Conservation (phyloP, 2,113 vertebrate genomes). For the Pardalotus punctatus region DNA sequence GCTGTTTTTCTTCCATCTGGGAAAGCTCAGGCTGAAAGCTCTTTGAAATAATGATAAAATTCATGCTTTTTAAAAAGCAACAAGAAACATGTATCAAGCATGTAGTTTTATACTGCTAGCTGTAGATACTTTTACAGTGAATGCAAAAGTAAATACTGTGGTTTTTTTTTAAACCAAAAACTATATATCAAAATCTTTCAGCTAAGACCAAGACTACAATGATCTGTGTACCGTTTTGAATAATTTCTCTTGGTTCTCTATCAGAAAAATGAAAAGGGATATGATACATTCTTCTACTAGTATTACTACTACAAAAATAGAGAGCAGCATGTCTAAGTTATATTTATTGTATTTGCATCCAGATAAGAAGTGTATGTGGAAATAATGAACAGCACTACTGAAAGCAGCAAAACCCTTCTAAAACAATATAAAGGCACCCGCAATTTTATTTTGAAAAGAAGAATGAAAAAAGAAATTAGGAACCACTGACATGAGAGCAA, state of each 20-base stretch:
- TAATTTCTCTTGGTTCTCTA: neutral
- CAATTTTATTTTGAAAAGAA: neutral
- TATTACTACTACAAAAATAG: neutral
- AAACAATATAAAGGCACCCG: neutral
- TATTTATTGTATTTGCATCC: too few species aligned
- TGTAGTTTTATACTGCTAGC: neutral
- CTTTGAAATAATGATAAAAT: neutral
- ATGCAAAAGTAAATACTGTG: neutral
- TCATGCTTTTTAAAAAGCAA: neutral
- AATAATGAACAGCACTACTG: neutral
- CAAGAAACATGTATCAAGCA: neutral
- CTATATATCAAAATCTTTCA: neutral
- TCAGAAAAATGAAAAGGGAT: neutral
- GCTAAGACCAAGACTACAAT: neutral
- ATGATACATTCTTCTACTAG: neutral
- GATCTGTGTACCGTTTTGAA: neutral
- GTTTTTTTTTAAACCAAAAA: neutral
- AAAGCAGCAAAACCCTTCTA: neutral
- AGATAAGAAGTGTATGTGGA: neutral
- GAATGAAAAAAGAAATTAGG: neutral
- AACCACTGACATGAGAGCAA: conserved; percentile 1
- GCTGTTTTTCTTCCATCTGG: neutral
- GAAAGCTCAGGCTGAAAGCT: neutral
- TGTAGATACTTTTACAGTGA: neutral
- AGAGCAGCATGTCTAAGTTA: neutral